Base-by-base conservation (phyloP, 2,888 invertebrate species). In the Notodromas monacha region DNA sequence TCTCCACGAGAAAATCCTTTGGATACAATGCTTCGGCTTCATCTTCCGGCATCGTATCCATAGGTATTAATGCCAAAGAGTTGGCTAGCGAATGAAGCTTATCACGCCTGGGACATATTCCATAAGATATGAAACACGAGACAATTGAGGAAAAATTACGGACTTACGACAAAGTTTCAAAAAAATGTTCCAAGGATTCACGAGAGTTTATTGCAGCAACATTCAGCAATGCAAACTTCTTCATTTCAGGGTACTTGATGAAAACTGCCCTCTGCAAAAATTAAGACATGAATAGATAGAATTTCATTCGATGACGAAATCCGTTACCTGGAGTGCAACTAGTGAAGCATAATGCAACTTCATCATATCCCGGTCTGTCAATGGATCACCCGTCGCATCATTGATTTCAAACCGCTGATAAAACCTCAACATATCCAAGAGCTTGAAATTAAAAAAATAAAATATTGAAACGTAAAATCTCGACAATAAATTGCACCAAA, bases 351-450 rank as follows among this genome's bases (percentile, higher is more conserved):
- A 96, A 50, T 96, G 96, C 15, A 70, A 54, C 42, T 77, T 65
- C 16, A 77, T 76, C 66, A 92, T 81, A 42, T 89, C 79, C 36
- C 73, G 66, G 43, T 89, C 79, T 0, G 72, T 74, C 39, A 92
- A 56, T 0, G 86, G 74, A 46, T 86, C 84, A 0, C 92, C 92
- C 2, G 74, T 72, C 42, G 74, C 72, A 44, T 96, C 92, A 48
- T 77, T 81, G 36, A 96, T 96, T 54, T 99, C 96, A 50, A 96
- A 99, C 34, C 76, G 63, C 0, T 77, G 67, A 50, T 96, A 99
- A 47, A 92, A 89, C 45, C 79, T 79, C 31, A 99, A 52, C 68
- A 84, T 81, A 38, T 81, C 74, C 41, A 92, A 51, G 4, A 96
- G 56, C 74, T 89, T 8, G 61, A 60, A 36, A 40, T 21, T 21